Base-by-base conservation (phyloP, 2,797 vertebrate genomes). In the Rhodeus uyekii region DNA sequence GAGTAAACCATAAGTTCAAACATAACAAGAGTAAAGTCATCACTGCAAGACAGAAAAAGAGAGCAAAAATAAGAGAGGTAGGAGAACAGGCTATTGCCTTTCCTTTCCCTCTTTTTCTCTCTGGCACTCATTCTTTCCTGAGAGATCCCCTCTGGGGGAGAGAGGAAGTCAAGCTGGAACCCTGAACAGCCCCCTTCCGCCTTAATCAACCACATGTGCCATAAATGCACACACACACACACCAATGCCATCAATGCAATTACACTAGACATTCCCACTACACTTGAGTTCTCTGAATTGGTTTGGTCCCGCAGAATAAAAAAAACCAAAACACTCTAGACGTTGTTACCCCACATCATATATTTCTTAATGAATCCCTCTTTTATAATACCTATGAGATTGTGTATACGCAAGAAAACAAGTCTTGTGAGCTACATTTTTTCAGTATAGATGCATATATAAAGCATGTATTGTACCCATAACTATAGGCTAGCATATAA, bases 201-300 rank as follows among this genome's bases (percentile, higher is more conserved):
- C 91, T 92, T 97, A 98, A 97, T 97, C 94, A 95, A 94, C 94
- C 96, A 96, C 96, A 97, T 97, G 95, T 97, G 96, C 93, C 93
- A 95, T 90, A 86, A 86, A 93, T 91, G 93, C 91, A 61, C 60
- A 77, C 19, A 55, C 19, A 79, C 81, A 67, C 74, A 85, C 68
- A 61, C 84, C 74, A 72, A 55, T 82, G 39, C 4, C 32, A 81
- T 39, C 58, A 39, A 65, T 63, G 69, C 32, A 50, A 74, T 81
- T 63, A 64, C 22, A 61, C 34, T 8, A 68, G 58, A 61, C 50
- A 22, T 67, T 85, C 55, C 68, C 32, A 78, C 64, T 44, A 34
- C 14, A 46, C n/a, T 44, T 39, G 18, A 42, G 65, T 65, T 63
- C 29, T 60, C 42, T 53, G 48, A 42, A 27, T 67, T 72, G 38